Evolutionary conservation across 2,888 invertebrate genomes (phyloP).

Genomic region (Clitarchus hookeri): DNA sequence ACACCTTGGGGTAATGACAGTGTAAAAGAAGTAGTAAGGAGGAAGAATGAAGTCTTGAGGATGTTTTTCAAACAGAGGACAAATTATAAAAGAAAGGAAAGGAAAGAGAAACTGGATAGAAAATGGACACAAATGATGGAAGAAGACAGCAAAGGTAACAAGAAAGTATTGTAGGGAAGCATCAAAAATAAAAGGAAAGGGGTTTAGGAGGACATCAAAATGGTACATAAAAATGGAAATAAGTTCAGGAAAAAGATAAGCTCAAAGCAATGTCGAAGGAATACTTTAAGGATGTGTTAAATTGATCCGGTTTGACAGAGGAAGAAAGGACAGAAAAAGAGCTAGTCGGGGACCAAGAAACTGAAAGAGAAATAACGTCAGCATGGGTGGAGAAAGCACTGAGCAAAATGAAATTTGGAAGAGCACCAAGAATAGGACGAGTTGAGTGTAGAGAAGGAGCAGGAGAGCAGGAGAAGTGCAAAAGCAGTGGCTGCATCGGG

Average conservation of each 20-base stretch:
- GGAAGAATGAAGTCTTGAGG: no score
- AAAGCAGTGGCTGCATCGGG: background rate
- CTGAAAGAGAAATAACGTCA: background rate
- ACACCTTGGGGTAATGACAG: no score
- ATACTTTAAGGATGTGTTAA: background rate
- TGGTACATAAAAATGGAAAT: background rate
- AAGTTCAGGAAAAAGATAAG: background rate
- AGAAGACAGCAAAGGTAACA: background rate
- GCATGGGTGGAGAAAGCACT: background rate
- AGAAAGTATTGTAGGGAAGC: background rate
- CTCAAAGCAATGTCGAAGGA: background rate
- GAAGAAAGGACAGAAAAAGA: background rate
- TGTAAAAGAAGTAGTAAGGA: no score
- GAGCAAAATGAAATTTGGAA: background rate
- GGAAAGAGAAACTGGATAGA: background rate
- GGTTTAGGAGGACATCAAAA: background rate
- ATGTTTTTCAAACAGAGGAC: no score
- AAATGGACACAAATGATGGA: slow-evolving; percentile 1
- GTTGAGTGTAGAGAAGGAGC: background rate
- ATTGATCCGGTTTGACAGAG: background rate
- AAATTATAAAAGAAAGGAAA: no score
- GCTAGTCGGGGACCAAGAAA: background rate
- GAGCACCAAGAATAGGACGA: background rate
- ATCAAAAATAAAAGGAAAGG: background rate
- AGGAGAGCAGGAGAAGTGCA: background rate